phyloP scores from a whole-genome alignment of 1,140 invertebrate species.

The Anastrepha ludens region DNA sequence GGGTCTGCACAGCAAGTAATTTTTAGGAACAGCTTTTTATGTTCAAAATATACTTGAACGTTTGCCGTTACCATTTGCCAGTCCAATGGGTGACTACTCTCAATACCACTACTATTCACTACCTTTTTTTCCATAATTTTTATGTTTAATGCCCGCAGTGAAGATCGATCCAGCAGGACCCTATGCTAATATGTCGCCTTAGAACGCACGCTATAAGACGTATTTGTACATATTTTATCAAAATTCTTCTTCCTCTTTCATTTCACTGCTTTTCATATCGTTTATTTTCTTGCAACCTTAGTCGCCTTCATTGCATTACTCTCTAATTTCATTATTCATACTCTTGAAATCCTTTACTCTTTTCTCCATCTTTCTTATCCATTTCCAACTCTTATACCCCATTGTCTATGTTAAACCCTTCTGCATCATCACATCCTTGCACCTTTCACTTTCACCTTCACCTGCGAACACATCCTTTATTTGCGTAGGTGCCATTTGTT shows the following conservation, averaged over 20 bases:
- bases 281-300: not conserved
- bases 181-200: too few relatives aligned
- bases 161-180: too few relatives aligned
- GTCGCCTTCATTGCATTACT: not conserved
- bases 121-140: too few relatives aligned
- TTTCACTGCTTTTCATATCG: not conserved
- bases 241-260: not conserved
- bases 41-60: too few relatives aligned
- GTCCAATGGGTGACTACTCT: too few relatives aligned
- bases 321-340: too few relatives aligned
- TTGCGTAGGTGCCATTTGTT: conserved; percentile 20
- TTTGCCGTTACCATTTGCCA: too few relatives aligned
- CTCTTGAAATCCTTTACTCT: not conserved
- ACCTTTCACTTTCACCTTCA: conserved; percentile 52
- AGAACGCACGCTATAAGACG: not conserved
- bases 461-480: conserved; percentile 32
- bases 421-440: conserved; percentile 15
- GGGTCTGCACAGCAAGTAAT: too few relatives aligned
- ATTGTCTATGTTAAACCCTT: conserved; percentile 15
- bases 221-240: not conserved
- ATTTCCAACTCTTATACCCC: not conserved
- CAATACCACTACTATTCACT: too few relatives aligned
- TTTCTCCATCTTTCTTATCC: not conserved
- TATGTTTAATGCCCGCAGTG: too few relatives aligned
- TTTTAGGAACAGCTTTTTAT: too few relatives aligned